Conservation (phyloP, 2,113 vertebrate genomes). For the Urocitellus parryii region DNA sequence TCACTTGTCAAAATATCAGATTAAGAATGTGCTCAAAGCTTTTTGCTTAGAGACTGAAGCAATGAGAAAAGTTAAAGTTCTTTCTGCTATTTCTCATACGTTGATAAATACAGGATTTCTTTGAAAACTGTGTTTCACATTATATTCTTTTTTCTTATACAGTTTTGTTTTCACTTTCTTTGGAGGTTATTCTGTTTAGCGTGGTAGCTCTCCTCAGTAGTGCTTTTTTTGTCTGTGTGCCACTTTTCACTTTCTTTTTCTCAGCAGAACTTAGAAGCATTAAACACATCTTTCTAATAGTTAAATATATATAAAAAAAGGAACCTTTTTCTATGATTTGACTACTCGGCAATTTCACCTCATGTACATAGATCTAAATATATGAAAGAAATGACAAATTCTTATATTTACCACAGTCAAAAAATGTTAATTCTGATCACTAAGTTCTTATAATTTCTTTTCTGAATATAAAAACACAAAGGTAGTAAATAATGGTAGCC, state of each 20-base stretch:
- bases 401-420: slow-evolving; percentile 26
- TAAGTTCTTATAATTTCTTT: slow-evolving; percentile 56
- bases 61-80: slow-evolving; percentile 2
- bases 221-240: slow-evolving; percentile 72
- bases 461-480: slow-evolving; percentile 50
- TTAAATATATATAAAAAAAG: slow-evolving; percentile 47
- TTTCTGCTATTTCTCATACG: not conserved
- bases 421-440: slow-evolving; percentile 28
- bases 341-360: not conserved
- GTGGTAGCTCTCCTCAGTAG: not conserved
- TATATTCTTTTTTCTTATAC: slow-evolving; percentile 53
- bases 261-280: slow-evolving; percentile 83
- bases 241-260: slow-evolving; percentile 86
- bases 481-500: not conserved
- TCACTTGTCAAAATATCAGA: not conserved
- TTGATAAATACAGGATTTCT: slow-evolving; percentile 19
- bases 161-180: slow-evolving; percentile 69
- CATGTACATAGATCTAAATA: slow-evolving; percentile 22
- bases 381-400: slow-evolving; percentile 36
- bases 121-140: not conserved
- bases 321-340: slow-evolving; percentile 48
- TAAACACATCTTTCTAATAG: slow-evolving; percentile 75
- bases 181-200: slow-evolving; percentile 48
- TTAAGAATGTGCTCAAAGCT: slow-evolving; percentile 13
- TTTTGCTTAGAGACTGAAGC: not conserved